A percentile compares a stretch with the other conserved stretches of the same genome.
Evolutionary conservation across 2,888 invertebrate species (phyloP).

Genomic region (Molanna angustata): DNA sequence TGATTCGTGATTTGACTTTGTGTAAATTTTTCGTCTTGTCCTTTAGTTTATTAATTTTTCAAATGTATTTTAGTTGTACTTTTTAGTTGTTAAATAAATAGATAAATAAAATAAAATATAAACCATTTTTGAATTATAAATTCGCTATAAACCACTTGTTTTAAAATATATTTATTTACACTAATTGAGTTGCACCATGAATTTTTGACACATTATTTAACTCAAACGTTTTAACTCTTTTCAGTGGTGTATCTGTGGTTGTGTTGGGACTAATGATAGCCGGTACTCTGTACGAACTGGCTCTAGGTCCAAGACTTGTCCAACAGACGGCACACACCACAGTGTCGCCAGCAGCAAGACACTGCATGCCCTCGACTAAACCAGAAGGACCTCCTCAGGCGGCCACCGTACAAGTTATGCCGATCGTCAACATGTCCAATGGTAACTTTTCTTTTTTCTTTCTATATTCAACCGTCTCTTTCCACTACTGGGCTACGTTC

Average conservation of each 20-base stretch:
- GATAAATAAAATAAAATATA: too few relatives aligned
- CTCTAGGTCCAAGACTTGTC: conserved; percentile 44
- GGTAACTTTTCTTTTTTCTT: conserved; percentile 14
- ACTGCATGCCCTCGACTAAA: conserved; percentile 43
- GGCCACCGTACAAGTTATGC: background rate
- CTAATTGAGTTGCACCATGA: background rate
- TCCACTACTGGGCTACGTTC: too few relatives aligned
- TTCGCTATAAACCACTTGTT: too few relatives aligned
- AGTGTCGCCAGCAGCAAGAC: conserved; percentile 28
- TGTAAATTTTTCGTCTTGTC: too few relatives aligned
- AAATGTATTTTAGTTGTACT: too few relatives aligned
- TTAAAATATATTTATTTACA: background rate
- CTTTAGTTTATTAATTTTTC: too few relatives aligned
- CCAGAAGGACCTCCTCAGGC: conserved; percentile 8
- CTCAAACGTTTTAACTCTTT: conserved; percentile 33
- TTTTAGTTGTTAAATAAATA: too few relatives aligned
- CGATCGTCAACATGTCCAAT: conserved; percentile 29
- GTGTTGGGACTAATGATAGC: conserved; percentile 57
- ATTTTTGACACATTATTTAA: background rate
- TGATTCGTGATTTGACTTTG: too few relatives aligned
- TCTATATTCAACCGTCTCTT: background rate
- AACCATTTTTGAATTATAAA: too few relatives aligned
- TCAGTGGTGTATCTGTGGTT: conserved; percentile 53
- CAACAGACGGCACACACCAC: conserved; percentile 36
- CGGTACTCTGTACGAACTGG: conserved; percentile 72